Conservation (phyloP, 2,888 invertebrate genomes). For the Volucella zonaria region DNA sequence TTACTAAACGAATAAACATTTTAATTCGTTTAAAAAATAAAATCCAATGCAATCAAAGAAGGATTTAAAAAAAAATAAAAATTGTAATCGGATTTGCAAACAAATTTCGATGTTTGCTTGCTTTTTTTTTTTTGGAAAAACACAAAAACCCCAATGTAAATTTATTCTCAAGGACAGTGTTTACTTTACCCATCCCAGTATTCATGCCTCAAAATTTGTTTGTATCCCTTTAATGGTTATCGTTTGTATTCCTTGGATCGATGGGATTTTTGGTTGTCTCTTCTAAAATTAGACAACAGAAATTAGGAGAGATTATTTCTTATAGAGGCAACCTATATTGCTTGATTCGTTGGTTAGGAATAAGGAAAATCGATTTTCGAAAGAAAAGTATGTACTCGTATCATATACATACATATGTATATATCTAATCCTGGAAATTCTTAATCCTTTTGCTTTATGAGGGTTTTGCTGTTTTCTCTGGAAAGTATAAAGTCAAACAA, state of each 20-base stretch:
- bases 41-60: background rate
- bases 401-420: constrained; percentile 12
- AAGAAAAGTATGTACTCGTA: background rate
- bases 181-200: constrained; percentile 20
- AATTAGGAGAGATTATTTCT: constrained; percentile 3
- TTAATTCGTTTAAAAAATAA: background rate
- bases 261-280: background rate
- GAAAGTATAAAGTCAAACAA: constrained; percentile 47
- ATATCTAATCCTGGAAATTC: constrained; percentile 21
- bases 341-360: constrained; percentile 1
- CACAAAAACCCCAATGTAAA: constrained; percentile 29
- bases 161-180: constrained; percentile 28
- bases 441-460: constrained; percentile 29
- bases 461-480: background rate
- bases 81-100: constrained; percentile 33
- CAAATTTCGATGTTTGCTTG: constrained; percentile 5
- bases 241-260: constrained; percentile 12
- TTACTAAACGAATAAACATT: background rate
- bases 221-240: constrained; percentile 40
- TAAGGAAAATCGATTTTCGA: too few relatives aligned
- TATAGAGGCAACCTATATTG: constrained; percentile 5
- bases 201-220: constrained; percentile 41
- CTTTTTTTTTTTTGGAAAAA: background rate
- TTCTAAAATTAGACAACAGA: constrained; percentile 38
- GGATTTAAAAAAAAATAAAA: background rate